phyloP scores from a whole-genome alignment of 2,888 invertebrate genomes.

The Cryptus armator region DNA sequence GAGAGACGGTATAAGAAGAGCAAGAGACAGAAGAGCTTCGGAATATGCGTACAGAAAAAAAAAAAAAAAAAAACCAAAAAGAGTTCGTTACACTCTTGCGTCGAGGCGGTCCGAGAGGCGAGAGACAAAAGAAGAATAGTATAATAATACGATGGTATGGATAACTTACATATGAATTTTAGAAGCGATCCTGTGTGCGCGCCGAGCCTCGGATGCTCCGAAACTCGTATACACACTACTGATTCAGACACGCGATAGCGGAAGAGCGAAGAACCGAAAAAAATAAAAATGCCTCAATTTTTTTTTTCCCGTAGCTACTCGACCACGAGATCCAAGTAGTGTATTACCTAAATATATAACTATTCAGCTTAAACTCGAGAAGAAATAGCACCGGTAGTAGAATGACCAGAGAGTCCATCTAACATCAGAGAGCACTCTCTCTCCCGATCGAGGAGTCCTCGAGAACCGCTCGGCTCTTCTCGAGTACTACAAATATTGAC shows the following conservation, averaged over 20 bases:
- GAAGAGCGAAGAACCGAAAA: background rate
- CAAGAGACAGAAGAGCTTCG: constrained; percentile 51
- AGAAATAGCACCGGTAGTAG: constrained; percentile 44
- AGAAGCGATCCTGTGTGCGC: constrained; percentile 6
- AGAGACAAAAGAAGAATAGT: constrained; percentile 60
- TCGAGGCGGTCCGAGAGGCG: constrained; percentile 48
- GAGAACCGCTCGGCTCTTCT: constrained; percentile 72
- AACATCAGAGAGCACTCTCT: constrained; percentile 58
- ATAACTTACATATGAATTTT: constrained; percentile 60
- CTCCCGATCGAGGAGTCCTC: constrained; percentile 72
- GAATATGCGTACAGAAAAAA: constrained; percentile 71
- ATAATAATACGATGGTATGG: constrained; percentile 50
- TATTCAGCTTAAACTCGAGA: constrained; percentile 44
- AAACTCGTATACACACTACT: constrained; percentile 33
- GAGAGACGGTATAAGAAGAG: constrained; percentile 43
- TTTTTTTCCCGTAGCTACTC: constrained; percentile 26
- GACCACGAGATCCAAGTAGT: constrained; percentile 13
- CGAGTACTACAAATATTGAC: constrained; percentile 82
- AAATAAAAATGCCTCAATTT: background rate
- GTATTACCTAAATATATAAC: constrained; percentile 59
- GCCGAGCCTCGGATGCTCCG: constrained; percentile 23
- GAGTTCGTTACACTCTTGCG: constrained; percentile 68
- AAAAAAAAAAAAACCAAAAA: constrained; percentile 52
- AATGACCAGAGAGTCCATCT: constrained; percentile 22
- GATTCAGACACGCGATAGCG: constrained; percentile 54